phyloP scores from a whole-genome alignment of 2,888 invertebrate genomes.

The Heliconius charithonia region DNA sequence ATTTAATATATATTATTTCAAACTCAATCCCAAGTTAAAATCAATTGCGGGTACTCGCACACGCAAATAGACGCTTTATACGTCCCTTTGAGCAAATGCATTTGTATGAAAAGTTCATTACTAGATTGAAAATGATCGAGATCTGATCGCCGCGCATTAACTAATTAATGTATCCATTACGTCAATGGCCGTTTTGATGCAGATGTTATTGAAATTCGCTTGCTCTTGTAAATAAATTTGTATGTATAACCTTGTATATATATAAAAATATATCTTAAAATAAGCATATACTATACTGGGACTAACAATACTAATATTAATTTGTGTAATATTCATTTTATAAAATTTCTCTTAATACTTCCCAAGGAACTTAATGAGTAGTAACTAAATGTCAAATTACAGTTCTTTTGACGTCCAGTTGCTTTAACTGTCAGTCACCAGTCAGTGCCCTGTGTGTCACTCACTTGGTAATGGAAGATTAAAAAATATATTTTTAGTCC shows the following conservation, averaged over 20 bases:
- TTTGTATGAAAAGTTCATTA: conserved; percentile 33
- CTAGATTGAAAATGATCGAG: conserved; percentile 29
- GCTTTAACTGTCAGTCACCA: too few relatives aligned
- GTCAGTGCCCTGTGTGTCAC: background rate
- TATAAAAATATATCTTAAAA: too few relatives aligned
- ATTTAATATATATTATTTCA: background rate
- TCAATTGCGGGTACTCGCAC: background rate
- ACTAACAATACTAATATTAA: background rate
- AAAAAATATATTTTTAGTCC: too few relatives aligned
- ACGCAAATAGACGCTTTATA: background rate
- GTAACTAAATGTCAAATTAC: too few relatives aligned
- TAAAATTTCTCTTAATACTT: too few relatives aligned
- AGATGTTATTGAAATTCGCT: background rate
- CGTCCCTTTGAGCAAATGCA: conserved; percentile 9
- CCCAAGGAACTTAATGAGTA: too few relatives aligned
- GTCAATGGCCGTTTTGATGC: conserved; percentile 2
- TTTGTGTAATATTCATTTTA: too few relatives aligned
- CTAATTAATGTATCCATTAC: conserved; percentile 22
- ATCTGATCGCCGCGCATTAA: conserved; percentile 20
- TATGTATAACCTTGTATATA: background rate
- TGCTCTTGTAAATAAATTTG: background rate
- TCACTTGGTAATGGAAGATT: background rate
- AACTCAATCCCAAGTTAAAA: background rate
- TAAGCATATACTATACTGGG: background rate
- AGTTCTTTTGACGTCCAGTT: background rate